A percentile compares a stretch with the other conserved stretches of the same genome.
Conservation (phyloP, 2,888 invertebrate genomes). For the Agonopterix subpropinquella region DNA sequence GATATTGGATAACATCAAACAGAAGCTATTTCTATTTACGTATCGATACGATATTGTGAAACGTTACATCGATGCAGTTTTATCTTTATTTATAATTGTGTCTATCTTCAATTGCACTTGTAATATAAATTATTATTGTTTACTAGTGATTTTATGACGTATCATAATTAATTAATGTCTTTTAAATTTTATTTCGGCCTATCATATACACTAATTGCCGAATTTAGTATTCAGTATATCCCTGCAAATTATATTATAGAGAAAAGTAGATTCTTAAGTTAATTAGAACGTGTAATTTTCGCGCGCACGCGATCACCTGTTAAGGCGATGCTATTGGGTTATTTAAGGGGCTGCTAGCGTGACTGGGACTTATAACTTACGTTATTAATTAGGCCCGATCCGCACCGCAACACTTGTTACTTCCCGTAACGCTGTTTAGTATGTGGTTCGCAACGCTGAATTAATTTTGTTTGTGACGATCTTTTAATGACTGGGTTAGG, state of each 20-base stretch:
- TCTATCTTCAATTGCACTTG: no score
- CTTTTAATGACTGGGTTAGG: no score
- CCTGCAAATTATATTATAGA: neutral
- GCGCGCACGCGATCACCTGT: slow-evolving; percentile 26
- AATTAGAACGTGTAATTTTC: slow-evolving; percentile 24
- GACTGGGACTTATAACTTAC: slow-evolving; percentile 35
- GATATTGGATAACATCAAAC: neutral
- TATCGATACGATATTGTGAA: neutral
- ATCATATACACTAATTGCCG: neutral
- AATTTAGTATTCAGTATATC: neutral
- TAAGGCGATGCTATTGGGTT: slow-evolving; percentile 4
- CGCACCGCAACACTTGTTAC: slow-evolving; percentile 28
- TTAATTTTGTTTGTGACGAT: no score
- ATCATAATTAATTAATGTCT: no score
- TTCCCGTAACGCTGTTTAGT: slow-evolving; percentile 12
- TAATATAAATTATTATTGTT: no score
- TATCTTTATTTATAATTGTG: neutral
- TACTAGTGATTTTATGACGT: no score
- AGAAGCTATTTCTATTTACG: neutral
- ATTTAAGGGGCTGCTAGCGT: slow-evolving; percentile 25
- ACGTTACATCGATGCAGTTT: neutral
- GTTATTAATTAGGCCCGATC: slow-evolving; percentile 34
- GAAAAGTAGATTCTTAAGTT: slow-evolving; percentile 5
- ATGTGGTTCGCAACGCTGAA: no score
- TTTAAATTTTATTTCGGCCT: no score